Percentiles rank a stretch among this genome's conserved stretches.
Evolutionary conservation across 2,888 invertebrate genomes (phyloP).

Genomic region (Ethmia dodecea): DNA sequence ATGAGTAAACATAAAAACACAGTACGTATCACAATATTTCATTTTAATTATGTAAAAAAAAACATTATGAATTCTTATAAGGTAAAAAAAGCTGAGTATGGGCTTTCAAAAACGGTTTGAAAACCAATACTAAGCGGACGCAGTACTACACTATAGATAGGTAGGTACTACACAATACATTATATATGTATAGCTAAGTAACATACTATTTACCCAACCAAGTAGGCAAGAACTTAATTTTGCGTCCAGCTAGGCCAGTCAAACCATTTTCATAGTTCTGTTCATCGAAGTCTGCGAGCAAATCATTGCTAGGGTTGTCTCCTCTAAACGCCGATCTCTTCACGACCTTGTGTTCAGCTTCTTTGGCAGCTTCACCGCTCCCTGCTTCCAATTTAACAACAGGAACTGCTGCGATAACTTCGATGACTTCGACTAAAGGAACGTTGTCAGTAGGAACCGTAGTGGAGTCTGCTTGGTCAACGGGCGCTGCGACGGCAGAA

Average conservation of each 20-base stretch:
- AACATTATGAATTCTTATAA: too few relatives aligned
- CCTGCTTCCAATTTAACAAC: slow-evolving; percentile 29
- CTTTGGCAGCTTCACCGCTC: slow-evolving; percentile 17
- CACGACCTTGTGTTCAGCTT: slow-evolving; percentile 40
- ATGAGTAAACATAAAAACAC: too few relatives aligned
- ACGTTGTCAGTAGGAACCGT: slow-evolving; percentile 31
- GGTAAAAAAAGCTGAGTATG: too few relatives aligned
- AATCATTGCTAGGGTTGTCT: slow-evolving; percentile 53
- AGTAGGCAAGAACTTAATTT: slow-evolving; percentile 63
- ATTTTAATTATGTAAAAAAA: too few relatives aligned
- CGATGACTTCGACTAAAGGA: slow-evolving; percentile 38
- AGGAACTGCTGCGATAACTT: slow-evolving; percentile 47
- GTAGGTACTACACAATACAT: too few relatives aligned
- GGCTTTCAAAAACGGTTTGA: too few relatives aligned
- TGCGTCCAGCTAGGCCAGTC: slow-evolving; percentile 48
- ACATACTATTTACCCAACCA: slow-evolving; percentile 63
- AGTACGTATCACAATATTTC: too few relatives aligned
- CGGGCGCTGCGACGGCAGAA: slow-evolving; percentile 38
- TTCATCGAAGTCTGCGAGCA: slow-evolving; percentile 53
- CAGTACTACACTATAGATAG: too few relatives aligned
- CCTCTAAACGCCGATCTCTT: slow-evolving; percentile 53
- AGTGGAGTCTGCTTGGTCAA: slow-evolving; percentile 29
- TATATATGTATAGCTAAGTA: too few relatives aligned
- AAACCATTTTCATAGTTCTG: slow-evolving; percentile 43
- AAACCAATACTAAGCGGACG: too few relatives aligned